Evolutionary conservation across 2,113 vertebrate genomes (phyloP).

Genomic region (Gymnocephalus cernua): DNA sequence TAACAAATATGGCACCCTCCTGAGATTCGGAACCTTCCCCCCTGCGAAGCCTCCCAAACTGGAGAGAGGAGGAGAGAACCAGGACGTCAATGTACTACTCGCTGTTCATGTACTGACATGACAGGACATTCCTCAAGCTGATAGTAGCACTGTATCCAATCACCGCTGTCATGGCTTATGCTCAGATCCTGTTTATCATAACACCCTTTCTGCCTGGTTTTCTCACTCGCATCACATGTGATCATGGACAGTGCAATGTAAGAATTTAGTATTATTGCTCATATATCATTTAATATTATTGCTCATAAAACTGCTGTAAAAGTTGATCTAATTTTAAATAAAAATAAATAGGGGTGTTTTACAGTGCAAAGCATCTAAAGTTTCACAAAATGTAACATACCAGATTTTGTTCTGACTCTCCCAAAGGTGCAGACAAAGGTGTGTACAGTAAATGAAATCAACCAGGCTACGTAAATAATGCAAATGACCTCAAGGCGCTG

Average conservation of each 20-base stretch:
- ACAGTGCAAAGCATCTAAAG: not conserved
- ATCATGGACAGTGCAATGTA: not conserved
- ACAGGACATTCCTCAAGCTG: conserved; percentile 73
- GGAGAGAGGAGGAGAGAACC: conserved; percentile 1
- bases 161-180: conserved; percentile 32
- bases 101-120: conserved; percentile 75
- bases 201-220: conserved; percentile 24
- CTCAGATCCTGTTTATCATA: conserved; percentile 38
- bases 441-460: not conserved
- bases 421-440: too few species aligned
- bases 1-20: too few species aligned
- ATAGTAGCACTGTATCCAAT: conserved; percentile 50
- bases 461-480: not conserved
- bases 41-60: too few species aligned
- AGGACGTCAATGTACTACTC: conserved; percentile 44
- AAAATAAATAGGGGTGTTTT: not conserved
- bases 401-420: not conserved
- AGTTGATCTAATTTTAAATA: too few species aligned
- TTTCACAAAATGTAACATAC: not conserved
- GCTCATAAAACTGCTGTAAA: not conserved
- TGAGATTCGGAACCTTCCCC: too few species aligned
- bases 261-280: not conserved
- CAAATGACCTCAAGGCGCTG: not conserved
- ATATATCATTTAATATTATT: not conserved
- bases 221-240: not conserved